These are phyloP conservation scores for Drosophila subpulchrella DNA, from an alignment of 1,140 invertebrate genomes.

Conservation along the genomic window DNA sequence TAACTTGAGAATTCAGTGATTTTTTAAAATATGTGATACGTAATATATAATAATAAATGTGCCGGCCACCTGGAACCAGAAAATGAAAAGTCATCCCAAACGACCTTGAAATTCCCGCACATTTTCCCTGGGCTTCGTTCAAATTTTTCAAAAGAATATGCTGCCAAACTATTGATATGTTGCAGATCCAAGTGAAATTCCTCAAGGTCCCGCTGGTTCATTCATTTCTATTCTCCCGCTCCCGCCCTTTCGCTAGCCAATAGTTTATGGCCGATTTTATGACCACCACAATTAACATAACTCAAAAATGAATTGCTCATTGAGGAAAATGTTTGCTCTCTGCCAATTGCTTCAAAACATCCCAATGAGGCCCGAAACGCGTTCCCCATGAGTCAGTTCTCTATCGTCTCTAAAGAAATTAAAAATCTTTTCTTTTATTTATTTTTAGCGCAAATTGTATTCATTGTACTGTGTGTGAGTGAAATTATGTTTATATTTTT, in stretches of 20 bases:
- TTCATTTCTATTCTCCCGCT: slow-evolving; percentile 19
- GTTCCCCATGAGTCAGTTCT: slow-evolving; percentile 67
- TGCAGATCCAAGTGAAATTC: slow-evolving; percentile 26
- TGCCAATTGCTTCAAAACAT: slow-evolving; percentile 46
- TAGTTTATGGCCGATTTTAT: slow-evolving; percentile 65
- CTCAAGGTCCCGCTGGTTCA: slow-evolving; percentile 6
- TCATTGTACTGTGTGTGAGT: slow-evolving; percentile 10
- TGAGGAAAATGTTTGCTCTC: slow-evolving; percentile 57
- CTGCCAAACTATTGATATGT: slow-evolving; percentile 31
- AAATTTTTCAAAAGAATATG: slow-evolving; percentile 10
- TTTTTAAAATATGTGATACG: neutral
- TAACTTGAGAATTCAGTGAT: neutral
- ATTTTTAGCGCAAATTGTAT: slow-evolving; percentile 28
- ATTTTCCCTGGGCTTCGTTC: slow-evolving; percentile 20
- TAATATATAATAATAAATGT: slow-evolving; percentile 4
- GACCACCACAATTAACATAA: slow-evolving; percentile 67
- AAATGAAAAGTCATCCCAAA: neutral
- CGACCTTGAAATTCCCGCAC: slow-evolving; percentile 35
- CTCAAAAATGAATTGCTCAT: slow-evolving; percentile 63
- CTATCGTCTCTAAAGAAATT: slow-evolving; percentile 17
- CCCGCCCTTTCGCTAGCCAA: slow-evolving; percentile 1
- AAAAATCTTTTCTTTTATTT: slow-evolving; percentile 13
- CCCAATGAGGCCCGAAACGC: slow-evolving; percentile 25
- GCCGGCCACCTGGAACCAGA: slow-evolving; percentile 23
- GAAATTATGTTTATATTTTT: slow-evolving; percentile 14